Evolutionary conservation across 92 coral and sea anemone species (phyloP), one percentile per base, ranked within the genome.

Genomic region (Epizoanthus scotinus): DNA sequence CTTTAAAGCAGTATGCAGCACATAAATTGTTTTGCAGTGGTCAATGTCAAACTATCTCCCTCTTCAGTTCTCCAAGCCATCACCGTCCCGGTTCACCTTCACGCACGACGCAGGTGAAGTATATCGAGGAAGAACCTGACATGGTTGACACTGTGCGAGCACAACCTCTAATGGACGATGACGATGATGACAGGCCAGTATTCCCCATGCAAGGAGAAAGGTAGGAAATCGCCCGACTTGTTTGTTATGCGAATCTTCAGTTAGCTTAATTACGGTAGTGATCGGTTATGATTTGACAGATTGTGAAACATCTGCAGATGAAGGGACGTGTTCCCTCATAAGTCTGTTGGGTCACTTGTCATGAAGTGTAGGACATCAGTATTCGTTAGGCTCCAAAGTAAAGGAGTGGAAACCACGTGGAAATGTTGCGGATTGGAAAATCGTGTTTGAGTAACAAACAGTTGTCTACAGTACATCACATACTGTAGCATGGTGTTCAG

Each of bases 141-240:
- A 74, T 84, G 78, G 69, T 79, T 1, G 77, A 78, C 26, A 72
- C 85, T 0, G 60, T 78, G 40, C 88, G 83, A 8, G 93, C 94
- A 12, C 94, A 82, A 19, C 88, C 89, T 19, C 84, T 90, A 3
- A 78, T 87, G 49, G 93, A 84, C 12, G 97, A 92, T 25, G 84
- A 78, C 15, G 90, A 92, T 42, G 85, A 71, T 20, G 90, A 91
- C 55, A 55, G 85, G 34, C 71, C 81, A 54, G 81, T 92, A 85
- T 84, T 87, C 15, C 86, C 83, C 58, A 77, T 90, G 78, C 90
- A 90, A 40, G 94, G 97, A 70, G 97, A 92, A 70, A 89, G 94
- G 97, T 92, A 24, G 53, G 87, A 22, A 1, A 8, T 65, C 15
- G 34, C 44, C 22, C 24, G 14, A 9, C 44, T 25, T 42, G 57